Percentiles rank a stretch among this genome's conserved stretches.
phyloP scores from a whole-genome alignment of 1,140 invertebrate genomes.

The Drosophila pruinosa region DNA sequence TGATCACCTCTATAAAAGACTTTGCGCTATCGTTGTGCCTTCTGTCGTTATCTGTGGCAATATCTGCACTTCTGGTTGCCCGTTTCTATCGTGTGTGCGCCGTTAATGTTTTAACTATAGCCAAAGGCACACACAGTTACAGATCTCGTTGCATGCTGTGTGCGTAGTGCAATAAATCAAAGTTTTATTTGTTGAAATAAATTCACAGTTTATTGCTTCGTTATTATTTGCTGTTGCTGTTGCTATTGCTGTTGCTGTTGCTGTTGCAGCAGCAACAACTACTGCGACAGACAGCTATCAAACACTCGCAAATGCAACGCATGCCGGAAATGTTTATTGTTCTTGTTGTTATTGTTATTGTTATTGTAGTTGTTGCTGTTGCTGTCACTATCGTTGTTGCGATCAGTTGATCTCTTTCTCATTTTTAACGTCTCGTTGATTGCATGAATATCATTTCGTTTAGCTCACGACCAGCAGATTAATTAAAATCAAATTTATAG shows the following conservation, averaged over 20 bases:
- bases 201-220: conserved; percentile 80
- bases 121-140: conserved; percentile 3
- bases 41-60: conserved; percentile 43
- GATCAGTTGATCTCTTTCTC: conserved; percentile 31
- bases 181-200: conserved; percentile 81
- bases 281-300: conserved; percentile 44
- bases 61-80: conserved; percentile 34
- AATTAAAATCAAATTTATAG: conserved; percentile 38
- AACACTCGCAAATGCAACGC: conserved; percentile 43
- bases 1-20: too few relatives aligned
- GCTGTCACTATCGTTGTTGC: not conserved
- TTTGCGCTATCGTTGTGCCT: conserved; percentile 12
- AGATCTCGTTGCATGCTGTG: conserved; percentile 64
- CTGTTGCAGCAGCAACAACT: conserved; percentile 28
- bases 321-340: conserved; percentile 51
- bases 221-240: conserved; percentile 61
- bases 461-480: conserved; percentile 29
- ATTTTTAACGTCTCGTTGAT: conserved; percentile 35
- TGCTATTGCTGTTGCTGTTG: not conserved
- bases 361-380: conserved; percentile 6
- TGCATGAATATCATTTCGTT: conserved; percentile 31
- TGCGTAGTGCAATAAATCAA: conserved; percentile 78
- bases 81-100: conserved; percentile 38
- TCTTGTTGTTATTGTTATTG: conserved; percentile 17
- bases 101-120: conserved; percentile 41